Base-by-base conservation (phyloP, 1,140 invertebrate species). In the Solenopsis fugax region DNA sequence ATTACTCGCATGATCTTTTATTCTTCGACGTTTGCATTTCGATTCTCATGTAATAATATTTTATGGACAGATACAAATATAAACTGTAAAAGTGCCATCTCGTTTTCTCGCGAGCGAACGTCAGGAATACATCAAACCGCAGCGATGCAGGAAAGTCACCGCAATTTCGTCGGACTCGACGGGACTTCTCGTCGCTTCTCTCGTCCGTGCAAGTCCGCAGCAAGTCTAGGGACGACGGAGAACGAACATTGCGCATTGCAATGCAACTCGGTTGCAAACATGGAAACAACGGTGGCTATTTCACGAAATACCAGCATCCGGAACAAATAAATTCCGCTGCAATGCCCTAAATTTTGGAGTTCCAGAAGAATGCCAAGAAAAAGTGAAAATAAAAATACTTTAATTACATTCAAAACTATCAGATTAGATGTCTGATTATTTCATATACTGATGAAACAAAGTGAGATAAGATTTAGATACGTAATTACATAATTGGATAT, bases 281-380 rank as follows among this genome's bases (percentile, higher is more conserved):
- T 45, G 45, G 45, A 16, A 73, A 82, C 52, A 73, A 67, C 16
- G 24, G 12, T 29, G 24, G 67, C 48, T 12, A n/a, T 72, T 82
- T 69, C 50, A 82, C 54, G 69, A 34, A 21, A 75, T 41, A 73
- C 5, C 54, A 60, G 64, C 64, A 45, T 81, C 67, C 24, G 69
- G 58, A 54, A 81, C 64, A 10, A 81, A 81, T 81, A 71, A 81
- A 81, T 81, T 81, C n/a, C 16, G 45, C 56, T 37, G 62, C 54
- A 29, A 29, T 60, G 16, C 16, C 9, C 24, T 60, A 73, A 84
- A 84, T 84, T 82, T 73, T 73, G 54, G 18, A 71, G 5, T 18
- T 73, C 80, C 80, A 62, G 9, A 12, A 50, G 9, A 48, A 50
- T 18, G 54, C 18, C 52, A n/a, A 48, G 5, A 21, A 72, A n/a